Conservation (phyloP, 2,797 vertebrate species). For the Parotocinclus haroldoi region DNA sequence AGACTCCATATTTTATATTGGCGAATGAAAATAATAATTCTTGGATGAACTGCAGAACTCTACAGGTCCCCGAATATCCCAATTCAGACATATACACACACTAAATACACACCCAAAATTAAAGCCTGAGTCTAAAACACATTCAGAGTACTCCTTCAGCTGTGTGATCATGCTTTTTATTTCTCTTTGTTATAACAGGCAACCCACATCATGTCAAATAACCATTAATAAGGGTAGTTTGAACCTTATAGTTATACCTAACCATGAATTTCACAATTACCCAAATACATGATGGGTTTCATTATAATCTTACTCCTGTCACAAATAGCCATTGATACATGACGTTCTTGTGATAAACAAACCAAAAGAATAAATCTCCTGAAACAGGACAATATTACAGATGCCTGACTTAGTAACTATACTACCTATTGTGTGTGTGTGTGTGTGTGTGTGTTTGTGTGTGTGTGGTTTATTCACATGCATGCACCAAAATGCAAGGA, state of each 20-base stretch:
- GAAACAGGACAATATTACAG: conserved; percentile 38
- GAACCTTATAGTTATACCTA: too few relatives aligned
- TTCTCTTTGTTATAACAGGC: too few relatives aligned
- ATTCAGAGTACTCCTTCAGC: too few relatives aligned
- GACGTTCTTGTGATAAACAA: conserved; percentile 7
- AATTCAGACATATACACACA: conserved; percentile 12
- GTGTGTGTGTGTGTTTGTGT: conserved; percentile 29
- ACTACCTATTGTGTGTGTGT: conserved; percentile 40
- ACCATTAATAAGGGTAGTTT: too few relatives aligned
- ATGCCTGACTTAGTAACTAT: conserved; percentile 37
- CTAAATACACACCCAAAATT: neutral
- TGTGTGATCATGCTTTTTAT: too few relatives aligned
- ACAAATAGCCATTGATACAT: too few relatives aligned
- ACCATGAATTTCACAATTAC: too few relatives aligned
- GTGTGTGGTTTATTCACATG: conserved; percentile 1
- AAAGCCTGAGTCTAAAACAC: neutral
- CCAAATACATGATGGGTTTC: too few relatives aligned
- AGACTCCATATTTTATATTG: conserved; percentile 66
- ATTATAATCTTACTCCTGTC: too few relatives aligned
- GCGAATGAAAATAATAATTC: conserved; percentile 74
- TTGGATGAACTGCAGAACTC: conserved; percentile 66
- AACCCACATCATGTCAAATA: too few relatives aligned
- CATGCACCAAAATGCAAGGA: conserved; percentile 11
- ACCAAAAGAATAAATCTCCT: conserved; percentile 37
- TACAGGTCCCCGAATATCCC: conserved; percentile 47